phyloP scores from a whole-genome alignment of 2,888 invertebrate species.

The Chrysolina americana region DNA sequence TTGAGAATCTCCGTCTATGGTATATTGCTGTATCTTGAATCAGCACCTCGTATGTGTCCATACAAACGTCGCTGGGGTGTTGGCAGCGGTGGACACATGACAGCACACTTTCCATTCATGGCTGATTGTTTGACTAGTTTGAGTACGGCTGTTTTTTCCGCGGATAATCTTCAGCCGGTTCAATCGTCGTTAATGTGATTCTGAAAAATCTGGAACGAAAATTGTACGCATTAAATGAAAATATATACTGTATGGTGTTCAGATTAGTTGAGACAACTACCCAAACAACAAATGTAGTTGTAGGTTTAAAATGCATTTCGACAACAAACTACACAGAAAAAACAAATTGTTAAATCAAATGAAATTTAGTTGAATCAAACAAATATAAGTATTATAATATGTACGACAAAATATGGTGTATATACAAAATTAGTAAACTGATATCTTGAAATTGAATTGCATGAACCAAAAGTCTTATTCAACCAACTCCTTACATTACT shows the following conservation, averaged over 20 bases:
- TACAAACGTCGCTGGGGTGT: conserved; percentile 60
- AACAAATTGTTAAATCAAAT: too few relatives aligned
- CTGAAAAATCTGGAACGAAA: background rate
- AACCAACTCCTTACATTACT: too few relatives aligned
- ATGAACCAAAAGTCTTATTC: too few relatives aligned
- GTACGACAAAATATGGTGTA: too few relatives aligned
- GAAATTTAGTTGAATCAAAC: too few relatives aligned
- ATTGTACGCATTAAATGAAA: background rate
- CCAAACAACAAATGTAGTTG: too few relatives aligned
- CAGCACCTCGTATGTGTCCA: conserved; percentile 56
- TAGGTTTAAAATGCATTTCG: too few relatives aligned
- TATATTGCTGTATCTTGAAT: conserved; percentile 49
- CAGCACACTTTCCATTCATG: conserved; percentile 52
- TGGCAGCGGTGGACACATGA: conserved; percentile 53
- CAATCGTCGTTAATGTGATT: background rate
- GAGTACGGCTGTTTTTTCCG: background rate
- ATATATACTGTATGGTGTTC: background rate
- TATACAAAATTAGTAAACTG: too few relatives aligned
- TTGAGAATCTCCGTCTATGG: conserved; percentile 39
- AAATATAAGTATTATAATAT: too few relatives aligned
- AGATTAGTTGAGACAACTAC: too few relatives aligned
- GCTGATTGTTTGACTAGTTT: conserved; percentile 50
- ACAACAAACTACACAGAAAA: too few relatives aligned
- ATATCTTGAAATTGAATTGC: too few relatives aligned
- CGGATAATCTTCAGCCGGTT: background rate